A percentile compares a stretch with the other conserved stretches of the same genome.
Evolutionary conservation across 2,888 invertebrate genomes (phyloP).

Genomic region (Syrista parreyssii): DNA sequence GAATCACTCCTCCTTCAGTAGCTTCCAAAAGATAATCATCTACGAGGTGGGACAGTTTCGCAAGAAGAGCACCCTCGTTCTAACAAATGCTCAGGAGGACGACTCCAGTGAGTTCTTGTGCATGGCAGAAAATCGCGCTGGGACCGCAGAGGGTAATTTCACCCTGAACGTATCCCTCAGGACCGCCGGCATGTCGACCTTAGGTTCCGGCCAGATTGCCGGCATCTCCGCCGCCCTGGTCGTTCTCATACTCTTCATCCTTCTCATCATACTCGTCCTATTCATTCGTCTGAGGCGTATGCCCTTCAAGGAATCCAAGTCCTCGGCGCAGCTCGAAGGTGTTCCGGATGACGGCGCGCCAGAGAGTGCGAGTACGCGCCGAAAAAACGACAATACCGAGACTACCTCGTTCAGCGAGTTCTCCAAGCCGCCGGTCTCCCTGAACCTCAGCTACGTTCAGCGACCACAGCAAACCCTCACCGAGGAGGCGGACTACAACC

Average conservation of each 20-base stretch:
- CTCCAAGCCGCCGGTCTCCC: slow-evolving; percentile 53
- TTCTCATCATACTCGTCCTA: slow-evolving; percentile 78
- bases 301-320: slow-evolving; percentile 81
- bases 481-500: slow-evolving; percentile 65
- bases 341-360: background rate
- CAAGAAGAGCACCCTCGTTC: slow-evolving; percentile 80
- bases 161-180: slow-evolving; percentile 84
- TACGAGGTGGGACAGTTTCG: slow-evolving; percentile 82
- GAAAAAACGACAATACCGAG: slow-evolving; percentile 19
- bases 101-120: slow-evolving; percentile 89
- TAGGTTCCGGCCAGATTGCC: slow-evolving; percentile 87
- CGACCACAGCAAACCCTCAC: slow-evolving; percentile 46
- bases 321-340: slow-evolving; percentile 68
- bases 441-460: slow-evolving; percentile 58
- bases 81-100: slow-evolving; percentile 85
- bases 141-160: slow-evolving; percentile 89
- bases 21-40: slow-evolving; percentile 81
- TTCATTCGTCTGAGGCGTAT: slow-evolving; percentile 80
- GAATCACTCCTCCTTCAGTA: slow-evolving; percentile 83
- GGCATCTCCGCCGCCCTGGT: slow-evolving; percentile 86
- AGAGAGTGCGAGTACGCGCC: slow-evolving; percentile 18
- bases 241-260: slow-evolving; percentile 79
- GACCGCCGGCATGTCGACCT: slow-evolving; percentile 82
- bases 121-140: slow-evolving; percentile 90
- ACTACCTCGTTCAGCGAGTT: slow-evolving; percentile 51